phyloP scores from a whole-genome alignment of 2,797 vertebrate species.

The Leptoclinus maculatus region DNA sequence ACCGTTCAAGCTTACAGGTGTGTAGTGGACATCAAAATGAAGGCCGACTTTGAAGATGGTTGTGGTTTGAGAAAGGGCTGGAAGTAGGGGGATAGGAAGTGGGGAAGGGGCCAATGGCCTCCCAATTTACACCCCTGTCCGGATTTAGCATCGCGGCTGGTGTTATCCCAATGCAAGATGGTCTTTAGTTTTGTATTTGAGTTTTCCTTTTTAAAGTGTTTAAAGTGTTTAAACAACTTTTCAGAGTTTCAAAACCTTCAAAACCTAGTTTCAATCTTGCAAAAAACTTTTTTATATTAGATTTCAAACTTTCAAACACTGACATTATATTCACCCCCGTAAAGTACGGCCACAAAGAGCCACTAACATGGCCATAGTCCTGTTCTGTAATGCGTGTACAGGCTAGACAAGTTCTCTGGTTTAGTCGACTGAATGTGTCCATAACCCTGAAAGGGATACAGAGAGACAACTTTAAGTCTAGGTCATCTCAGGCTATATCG shows the following conservation, averaged over 20 bases:
- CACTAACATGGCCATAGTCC: neutral
- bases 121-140: neutral
- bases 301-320: neutral
- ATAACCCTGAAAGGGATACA: conserved; percentile 35
- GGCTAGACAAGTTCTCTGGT: conserved; percentile 11
- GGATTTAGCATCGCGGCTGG: neutral
- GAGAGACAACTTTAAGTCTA: conserved; percentile 7
- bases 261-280: neutral
- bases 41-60: neutral
- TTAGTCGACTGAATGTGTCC: conserved; percentile 7
- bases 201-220: neutral
- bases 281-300: neutral
- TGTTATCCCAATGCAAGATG: too few species aligned
- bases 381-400: conserved; percentile 9
- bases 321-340: neutral
- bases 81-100: neutral
- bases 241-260: neutral
- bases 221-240: neutral
- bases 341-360: conserved; percentile 7
- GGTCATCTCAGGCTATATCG: conserved; percentile 31
- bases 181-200: too few species aligned
- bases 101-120: neutral
- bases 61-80: neutral
- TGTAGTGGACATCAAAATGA: neutral
- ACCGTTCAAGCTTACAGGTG: neutral